These are phyloP conservation scores for Notolepis coatsorum DNA, from an alignment of 2,797 vertebrate species.

Conservation along the genomic window DNA sequence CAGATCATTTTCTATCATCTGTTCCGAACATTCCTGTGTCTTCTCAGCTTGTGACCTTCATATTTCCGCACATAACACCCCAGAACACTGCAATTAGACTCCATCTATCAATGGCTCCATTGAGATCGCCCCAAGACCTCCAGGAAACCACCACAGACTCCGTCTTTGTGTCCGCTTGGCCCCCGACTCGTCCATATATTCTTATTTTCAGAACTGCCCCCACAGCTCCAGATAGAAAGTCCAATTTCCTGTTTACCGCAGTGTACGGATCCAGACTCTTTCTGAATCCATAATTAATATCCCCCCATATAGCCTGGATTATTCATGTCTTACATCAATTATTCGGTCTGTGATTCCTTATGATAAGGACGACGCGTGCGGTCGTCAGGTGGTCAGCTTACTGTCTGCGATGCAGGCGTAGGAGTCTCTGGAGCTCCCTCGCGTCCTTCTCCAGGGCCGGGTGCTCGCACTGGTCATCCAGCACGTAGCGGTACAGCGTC, in stretches of 20 bases:
- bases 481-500: conserved; percentile 91
- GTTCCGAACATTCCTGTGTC: conserved; percentile 28
- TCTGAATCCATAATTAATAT: background rate
- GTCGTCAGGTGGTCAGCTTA: conserved; percentile 75
- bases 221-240: background rate
- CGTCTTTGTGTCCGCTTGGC: conserved; percentile 50
- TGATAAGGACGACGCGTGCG: background rate
- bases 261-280: background rate
- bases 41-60: conserved; percentile 54
- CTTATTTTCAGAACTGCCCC: conserved; percentile 26
- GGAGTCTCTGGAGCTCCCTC: conserved; percentile 92
- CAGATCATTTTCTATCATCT: too few relatives aligned
- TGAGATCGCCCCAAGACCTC: conserved; percentile 57
- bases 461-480: conserved; percentile 95
- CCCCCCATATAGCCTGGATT: background rate
- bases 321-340: background rate
- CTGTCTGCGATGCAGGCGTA: conserved; percentile 93
- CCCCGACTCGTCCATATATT: conserved; percentile 29
- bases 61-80: conserved; percentile 34
- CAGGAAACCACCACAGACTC: conserved; percentile 45
- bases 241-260: conserved; percentile 14
- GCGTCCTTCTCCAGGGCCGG: conserved; percentile 91
- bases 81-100: conserved; percentile 54
- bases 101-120: conserved; percentile 65
- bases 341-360: background rate